Base-by-base conservation (phyloP, 2,113 vertebrate genomes). In the Sinocyclocheilus rhinocerous region DNA sequence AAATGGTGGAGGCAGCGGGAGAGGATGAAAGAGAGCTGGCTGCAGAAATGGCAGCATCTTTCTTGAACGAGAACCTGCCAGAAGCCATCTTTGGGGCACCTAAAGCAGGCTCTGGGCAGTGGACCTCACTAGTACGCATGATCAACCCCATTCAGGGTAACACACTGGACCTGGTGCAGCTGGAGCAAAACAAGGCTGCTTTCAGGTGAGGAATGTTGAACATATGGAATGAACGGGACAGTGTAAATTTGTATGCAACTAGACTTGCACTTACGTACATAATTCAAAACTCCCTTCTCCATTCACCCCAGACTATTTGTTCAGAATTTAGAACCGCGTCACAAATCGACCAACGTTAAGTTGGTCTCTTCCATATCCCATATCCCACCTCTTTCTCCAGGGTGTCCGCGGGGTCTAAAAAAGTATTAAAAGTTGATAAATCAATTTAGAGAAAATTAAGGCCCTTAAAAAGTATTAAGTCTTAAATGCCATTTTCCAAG, bases 1-100 rank as follows among this genome's bases (percentile, higher is more conserved):
- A 99, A 94, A 99, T 99, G 98, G 98, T 99, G 78, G 98, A 99
- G 93, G 98, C 98, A 12, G 98, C 98, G 0, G 98, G 98, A 1
- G 98, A 99, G 87, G 98, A 99, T 73, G 98, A 99, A 85, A 92
- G 98, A 76, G 98, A 99, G 80, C 91, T 99, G 73, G 98, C 98
- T 7, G 98, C 98, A 2, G 98, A 99, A 93, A 99, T 99, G 98
- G 98, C 98, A 0, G 98, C 98, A 1, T 97, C 97, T 0, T 99
- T 99, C 89, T 95, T 99, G 59, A 99, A 99, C 0, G 97, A 99
- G 92, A 99, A 99, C 84, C 97, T 99, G 22, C 97, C 98, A 0
- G 98, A 99, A 88, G 97, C 97, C 52, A 98, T 99, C 89, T 99
- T 99, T 7, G 98, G 98, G 12, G 95, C 98, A 1, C 97, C 98